Evolutionary conservation across 2,888 invertebrate species (phyloP).

Genomic region (Plemyria rubiginata): DNA sequence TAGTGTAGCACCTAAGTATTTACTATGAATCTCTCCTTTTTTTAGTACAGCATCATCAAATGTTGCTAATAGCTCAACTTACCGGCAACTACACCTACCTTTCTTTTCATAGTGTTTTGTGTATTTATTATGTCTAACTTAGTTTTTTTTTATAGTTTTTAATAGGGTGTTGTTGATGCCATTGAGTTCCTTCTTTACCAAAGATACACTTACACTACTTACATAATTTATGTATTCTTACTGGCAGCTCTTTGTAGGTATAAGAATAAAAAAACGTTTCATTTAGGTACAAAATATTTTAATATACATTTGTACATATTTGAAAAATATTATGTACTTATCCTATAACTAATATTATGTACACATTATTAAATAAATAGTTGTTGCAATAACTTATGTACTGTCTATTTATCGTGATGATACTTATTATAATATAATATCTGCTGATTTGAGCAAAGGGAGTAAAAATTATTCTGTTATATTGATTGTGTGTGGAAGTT

Average conservation of each 20-base stretch:
- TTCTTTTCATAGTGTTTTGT: not conserved
- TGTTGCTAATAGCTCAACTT: not conserved
- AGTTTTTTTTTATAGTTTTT: not conserved
- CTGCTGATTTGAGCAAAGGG: not conserved
- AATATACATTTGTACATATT: slow-evolving; percentile 82
- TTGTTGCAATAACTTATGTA: slow-evolving; percentile 68
- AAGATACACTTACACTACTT: slow-evolving; percentile 8
- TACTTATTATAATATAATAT: slow-evolving; percentile 28
- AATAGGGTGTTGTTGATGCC: not conserved
- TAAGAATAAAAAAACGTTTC: slow-evolving; percentile 44
- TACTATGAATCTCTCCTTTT: no score
- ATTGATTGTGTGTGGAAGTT: not conserved
- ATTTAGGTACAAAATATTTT: slow-evolving; percentile 63
- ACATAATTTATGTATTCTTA: not conserved
- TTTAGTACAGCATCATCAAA: not conserved
- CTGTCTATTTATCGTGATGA: slow-evolving; percentile 61
- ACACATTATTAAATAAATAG: slow-evolving; percentile 80
- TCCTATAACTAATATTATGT: slow-evolving; percentile 67
- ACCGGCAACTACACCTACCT: not conserved
- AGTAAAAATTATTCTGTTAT: not conserved
- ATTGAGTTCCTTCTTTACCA: slow-evolving; percentile 16
- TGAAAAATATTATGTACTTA: slow-evolving; percentile 74
- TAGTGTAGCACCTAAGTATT: no score
- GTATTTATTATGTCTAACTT: not conserved
- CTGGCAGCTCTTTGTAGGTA: not conserved